phyloP scores from a whole-genome alignment of 2,797 vertebrate species.

The Coranthus polyacanthus region DNA sequence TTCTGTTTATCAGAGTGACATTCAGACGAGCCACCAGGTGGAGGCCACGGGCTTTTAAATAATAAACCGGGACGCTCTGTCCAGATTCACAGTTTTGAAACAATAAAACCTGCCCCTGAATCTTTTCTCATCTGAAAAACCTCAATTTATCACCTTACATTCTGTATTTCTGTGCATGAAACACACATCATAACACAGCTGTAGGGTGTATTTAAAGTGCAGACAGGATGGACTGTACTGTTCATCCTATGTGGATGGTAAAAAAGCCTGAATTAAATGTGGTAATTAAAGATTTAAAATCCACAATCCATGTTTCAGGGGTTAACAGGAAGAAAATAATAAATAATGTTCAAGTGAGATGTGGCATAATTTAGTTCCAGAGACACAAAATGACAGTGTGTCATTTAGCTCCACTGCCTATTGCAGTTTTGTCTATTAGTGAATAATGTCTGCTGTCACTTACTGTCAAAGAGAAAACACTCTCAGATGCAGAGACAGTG shows the following conservation, averaged over 20 bases:
- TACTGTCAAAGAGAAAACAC: conserved; percentile 33
- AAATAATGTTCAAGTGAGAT: not conserved
- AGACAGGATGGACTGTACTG: no score
- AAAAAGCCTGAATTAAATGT: no score
- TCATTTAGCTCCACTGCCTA: not conserved
- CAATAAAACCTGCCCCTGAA: not conserved
- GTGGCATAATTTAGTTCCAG: conserved; percentile 21
- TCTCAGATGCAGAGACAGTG: conserved; percentile 8
- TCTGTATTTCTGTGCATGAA: not conserved
- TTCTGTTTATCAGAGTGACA: conserved; percentile 20
- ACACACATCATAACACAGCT: not conserved
- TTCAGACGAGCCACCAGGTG: conserved; percentile 67
- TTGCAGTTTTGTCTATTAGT: conserved; percentile 8
- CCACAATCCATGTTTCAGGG: not conserved
- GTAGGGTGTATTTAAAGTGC: not conserved
- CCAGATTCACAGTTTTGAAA: not conserved
- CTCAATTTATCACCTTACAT: not conserved
- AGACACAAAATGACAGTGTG: conserved; percentile 1
- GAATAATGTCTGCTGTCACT: conserved; percentile 33
- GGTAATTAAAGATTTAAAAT: not conserved
- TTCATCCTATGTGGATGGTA: no score
- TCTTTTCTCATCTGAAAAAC: not conserved
- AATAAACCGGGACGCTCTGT: not conserved
- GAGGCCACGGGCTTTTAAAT: conserved; percentile 47
- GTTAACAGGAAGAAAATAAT: not conserved